A percentile compares a stretch with the other conserved stretches of the same genome.
Conservation (phyloP, 2,797 vertebrate species). For the Nothura maculosa region DNA sequence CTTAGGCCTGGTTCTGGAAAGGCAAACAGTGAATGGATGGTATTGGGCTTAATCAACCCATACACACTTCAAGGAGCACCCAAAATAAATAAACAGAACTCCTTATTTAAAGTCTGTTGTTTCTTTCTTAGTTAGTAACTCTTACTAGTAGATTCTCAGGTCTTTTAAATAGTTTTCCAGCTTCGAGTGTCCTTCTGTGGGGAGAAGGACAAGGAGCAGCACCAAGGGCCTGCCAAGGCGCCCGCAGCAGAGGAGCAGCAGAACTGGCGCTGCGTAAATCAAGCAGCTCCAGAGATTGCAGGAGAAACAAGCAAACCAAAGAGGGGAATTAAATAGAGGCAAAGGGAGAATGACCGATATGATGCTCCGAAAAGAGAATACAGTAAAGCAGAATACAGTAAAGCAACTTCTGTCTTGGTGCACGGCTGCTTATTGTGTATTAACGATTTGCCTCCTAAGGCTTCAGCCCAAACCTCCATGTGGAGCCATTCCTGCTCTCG, state of each 20-base stretch:
- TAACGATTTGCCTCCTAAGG: conserved; percentile 13
- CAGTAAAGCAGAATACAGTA: no score
- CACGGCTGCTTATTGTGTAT: neutral
- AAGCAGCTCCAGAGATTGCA: neutral
- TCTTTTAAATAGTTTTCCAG: conserved; percentile 7
- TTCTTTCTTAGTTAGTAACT: neutral
- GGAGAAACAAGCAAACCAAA: neutral
- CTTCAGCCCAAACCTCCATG: conserved; percentile 30
- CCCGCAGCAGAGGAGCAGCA: conserved; percentile 29
- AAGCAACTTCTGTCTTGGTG: neutral
- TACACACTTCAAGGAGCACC: neutral
- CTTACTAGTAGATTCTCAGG: neutral
- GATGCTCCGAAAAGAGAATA: neutral
- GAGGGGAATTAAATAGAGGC: neutral
- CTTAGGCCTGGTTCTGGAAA: conserved; percentile 9
- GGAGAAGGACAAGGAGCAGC: neutral
- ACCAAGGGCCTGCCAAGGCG: conserved; percentile 38
- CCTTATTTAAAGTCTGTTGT: neutral
- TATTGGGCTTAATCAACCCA: neutral
- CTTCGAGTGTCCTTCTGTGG: neutral
- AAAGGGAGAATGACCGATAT: neutral
- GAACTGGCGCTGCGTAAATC: conserved; percentile 21
- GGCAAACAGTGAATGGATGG: neutral
- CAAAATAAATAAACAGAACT: neutral
- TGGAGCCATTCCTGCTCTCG: neutral